Conservation (phyloP, 35 echinoderm and acorn worm species). For the Antedon bifida region DNA sequence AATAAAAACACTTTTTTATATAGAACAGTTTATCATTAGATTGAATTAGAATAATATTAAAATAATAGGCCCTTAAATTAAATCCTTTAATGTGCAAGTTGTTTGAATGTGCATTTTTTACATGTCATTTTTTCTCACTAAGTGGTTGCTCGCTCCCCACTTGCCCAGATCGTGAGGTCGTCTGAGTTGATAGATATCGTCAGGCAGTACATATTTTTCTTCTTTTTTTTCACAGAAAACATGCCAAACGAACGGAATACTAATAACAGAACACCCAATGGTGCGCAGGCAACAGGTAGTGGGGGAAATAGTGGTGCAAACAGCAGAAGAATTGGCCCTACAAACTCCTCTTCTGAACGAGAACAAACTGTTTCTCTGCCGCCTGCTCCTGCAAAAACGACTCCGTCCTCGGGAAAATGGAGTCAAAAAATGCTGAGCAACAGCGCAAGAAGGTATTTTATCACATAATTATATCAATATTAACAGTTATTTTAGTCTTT, state of each 20-base stretch:
- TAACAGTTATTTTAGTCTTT: background rate
- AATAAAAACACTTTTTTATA: background rate
- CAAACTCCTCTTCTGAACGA: background rate
- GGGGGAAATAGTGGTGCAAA: background rate
- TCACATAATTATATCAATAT: background rate
- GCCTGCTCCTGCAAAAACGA: background rate
- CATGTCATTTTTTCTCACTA: background rate
- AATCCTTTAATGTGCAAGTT: no score
- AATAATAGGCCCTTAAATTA: background rate
- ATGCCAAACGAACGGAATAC: background rate
- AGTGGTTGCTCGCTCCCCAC: background rate
- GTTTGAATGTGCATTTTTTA: background rate
- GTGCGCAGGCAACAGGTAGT: background rate
- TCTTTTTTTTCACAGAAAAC: background rate
- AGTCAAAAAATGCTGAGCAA: background rate
- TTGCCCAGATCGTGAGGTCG: background rate
- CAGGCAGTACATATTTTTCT: no score
- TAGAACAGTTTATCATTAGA: background rate
- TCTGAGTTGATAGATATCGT: background rate
- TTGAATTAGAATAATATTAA: background rate
- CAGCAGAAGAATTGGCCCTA: background rate
- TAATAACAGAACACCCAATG: background rate
- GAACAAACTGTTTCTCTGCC: background rate
- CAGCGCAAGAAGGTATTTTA: conserved; percentile 1
- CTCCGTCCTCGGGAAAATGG: background rate